These are phyloP conservation scores for Heliocidaris tuberculata DNA, from an alignment of 35 echinoderm and acorn worm genomes.

Conservation along the genomic window DNA sequence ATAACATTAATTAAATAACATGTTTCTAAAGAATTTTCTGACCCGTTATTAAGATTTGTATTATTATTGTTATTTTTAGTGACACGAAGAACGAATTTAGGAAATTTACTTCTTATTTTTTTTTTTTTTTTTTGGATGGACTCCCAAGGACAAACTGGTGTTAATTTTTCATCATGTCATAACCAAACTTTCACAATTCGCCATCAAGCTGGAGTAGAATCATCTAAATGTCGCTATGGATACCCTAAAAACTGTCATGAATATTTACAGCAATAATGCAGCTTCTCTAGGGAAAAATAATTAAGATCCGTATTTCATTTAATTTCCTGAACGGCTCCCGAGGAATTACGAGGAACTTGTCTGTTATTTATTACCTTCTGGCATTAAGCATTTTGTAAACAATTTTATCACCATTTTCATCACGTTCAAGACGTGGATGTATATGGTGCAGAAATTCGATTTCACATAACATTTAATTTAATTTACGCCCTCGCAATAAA, in stretches of 20 bases:
- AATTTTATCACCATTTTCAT: not conserved
- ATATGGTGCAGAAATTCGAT: not conserved
- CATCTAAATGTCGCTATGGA: too few species aligned
- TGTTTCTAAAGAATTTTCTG: too few species aligned
- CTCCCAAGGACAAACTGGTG: not conserved
- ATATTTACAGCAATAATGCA: too few species aligned
- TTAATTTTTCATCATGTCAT: too few species aligned
- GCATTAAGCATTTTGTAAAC: not conserved
- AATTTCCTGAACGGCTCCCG: not conserved
- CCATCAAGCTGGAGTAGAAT: too few species aligned
- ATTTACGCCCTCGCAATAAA: not conserved
- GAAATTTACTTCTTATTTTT: too few species aligned
- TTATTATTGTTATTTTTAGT: too few species aligned
- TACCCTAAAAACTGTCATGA: too few species aligned
- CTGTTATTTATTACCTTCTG: not conserved
- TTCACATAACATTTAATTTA: constrained; percentile 6
- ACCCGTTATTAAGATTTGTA: too few species aligned
- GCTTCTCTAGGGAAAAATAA: not conserved
- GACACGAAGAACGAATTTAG: too few species aligned
- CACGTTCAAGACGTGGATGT: not conserved
- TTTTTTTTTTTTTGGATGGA: not conserved
- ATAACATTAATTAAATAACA: too few species aligned
- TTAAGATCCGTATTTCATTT: not conserved
- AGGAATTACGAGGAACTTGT: not conserved
- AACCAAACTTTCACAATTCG: too few species aligned